Evolutionary conservation across 2,797 vertebrate genomes (phyloP), one percentile per base, ranked within the genome.

Genomic region (Clangula hyemalis): DNA sequence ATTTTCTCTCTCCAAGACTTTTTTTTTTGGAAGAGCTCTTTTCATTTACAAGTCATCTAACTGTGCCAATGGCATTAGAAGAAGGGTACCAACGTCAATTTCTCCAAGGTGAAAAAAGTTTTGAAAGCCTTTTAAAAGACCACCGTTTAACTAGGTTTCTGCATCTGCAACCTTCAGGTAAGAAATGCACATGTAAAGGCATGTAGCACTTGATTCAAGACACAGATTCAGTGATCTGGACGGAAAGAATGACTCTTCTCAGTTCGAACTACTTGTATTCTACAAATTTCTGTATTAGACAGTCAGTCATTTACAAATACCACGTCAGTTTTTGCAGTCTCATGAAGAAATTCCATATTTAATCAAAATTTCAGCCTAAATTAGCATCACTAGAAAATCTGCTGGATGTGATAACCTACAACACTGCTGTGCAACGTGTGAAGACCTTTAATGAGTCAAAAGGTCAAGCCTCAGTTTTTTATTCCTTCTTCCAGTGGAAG

Each of bases 161-260:
- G 93, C 84, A 87, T 86, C 85, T 90, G 76, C 95, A 95, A 92
- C 89, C 94, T 90, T 86, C 81, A 89, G 78, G 90, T 36, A 83
- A 71, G 85, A 85, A 94, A 89, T 18, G 62, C 94, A 93, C 82
- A 30, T 81, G 89, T 58, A 53, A 20, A 84, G 73, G 85, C 92
- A 94, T 9, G 22, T 76, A 82, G 87, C 75, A 71, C 54, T 89
- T n/a, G n/a, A 85, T 92, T 83, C 60, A 83, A 80, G 85, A 82
- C 75, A 85, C 19, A 70, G 71, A 88, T 73, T 84, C 86, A 84
- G 27, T 34, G 73, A 95, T 84, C 56, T 78, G 93, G 51, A 88
- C 22, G 30, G 79, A 83, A 93, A 84, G 72, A 25, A 92, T 82
- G 72, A 25, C 36, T 78, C 78, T 66, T 51, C 43, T 41, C 30